Conservation (phyloP, 2,797 vertebrate species). For the Neoniphon sammara region DNA sequence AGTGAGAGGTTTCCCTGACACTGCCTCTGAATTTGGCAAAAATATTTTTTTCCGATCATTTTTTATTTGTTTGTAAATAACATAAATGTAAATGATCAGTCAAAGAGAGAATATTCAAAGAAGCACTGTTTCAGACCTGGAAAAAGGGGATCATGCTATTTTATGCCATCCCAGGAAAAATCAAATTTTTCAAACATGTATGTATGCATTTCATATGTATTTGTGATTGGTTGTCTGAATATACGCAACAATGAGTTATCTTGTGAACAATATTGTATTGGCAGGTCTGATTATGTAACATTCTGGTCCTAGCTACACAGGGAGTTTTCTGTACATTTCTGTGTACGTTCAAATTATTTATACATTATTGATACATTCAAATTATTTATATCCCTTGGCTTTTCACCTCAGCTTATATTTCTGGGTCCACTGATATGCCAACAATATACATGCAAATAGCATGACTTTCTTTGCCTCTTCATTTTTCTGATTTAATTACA, state of each 20-base stretch:
- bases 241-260: neutral
- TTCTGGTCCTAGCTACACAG: no score
- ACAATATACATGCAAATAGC: neutral
- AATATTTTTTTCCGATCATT: neutral
- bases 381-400: neutral
- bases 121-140: no score
- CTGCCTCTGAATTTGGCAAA: neutral
- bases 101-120: no score
- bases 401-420: neutral
- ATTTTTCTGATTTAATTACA: constrained; percentile 59
- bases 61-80: neutral
- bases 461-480: constrained; percentile 22
- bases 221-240: constrained; percentile 3
- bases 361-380: no score
- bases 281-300: no score
- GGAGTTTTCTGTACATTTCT: neutral
- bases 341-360: neutral
- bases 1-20: constrained; percentile 68
- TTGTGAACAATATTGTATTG: neutral
- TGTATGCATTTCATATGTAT: neutral
- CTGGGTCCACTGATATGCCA: neutral
- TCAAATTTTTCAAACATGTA: no score
- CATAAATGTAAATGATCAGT: no score
- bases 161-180: no score
- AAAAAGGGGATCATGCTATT: no score